Conservation (phyloP, 2,797 vertebrate genomes). For the Peromyscus nudipes region DNA sequence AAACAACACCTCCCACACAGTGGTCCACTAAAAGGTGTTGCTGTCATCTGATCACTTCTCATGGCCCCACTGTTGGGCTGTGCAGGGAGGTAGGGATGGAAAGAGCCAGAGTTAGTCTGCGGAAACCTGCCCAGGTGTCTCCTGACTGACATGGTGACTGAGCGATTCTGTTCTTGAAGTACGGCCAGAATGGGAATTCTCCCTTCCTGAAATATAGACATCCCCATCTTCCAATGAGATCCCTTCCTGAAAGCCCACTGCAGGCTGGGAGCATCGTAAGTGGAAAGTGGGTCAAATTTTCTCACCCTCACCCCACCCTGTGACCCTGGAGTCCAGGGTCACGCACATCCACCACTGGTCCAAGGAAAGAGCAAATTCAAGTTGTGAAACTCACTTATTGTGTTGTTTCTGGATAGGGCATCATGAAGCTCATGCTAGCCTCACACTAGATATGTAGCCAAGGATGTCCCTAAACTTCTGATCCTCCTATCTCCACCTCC, state of each 20-base stretch:
- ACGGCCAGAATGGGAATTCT: background rate
- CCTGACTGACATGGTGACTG: rapidly evolving
- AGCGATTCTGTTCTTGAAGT: background rate
- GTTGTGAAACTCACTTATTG: background rate
- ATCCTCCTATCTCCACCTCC: background rate
- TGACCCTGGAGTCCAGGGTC: background rate
- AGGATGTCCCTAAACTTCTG: background rate
- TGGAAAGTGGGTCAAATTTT: background rate
- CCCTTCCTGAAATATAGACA: background rate
- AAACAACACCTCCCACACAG: rapidly evolving
- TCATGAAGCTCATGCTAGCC: background rate
- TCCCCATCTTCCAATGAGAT: background rate
- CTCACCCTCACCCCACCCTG: background rate
- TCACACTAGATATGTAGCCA: background rate
- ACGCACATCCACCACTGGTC: background rate
- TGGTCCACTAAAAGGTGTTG: rapidly evolving
- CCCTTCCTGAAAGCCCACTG: background rate
- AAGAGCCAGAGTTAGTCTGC: rapidly evolving
- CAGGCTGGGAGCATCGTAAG: background rate
- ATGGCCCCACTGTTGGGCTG: rapidly evolving
- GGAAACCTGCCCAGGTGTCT: rapidly evolving
- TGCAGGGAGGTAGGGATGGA: background rate
- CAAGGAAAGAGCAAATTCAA: background rate
- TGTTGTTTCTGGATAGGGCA: background rate
- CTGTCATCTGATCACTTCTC: rapidly evolving